These are phyloP conservation scores for Noctua pronuba DNA, from an alignment of 2,888 invertebrate species.

Conservation along the genomic window DNA sequence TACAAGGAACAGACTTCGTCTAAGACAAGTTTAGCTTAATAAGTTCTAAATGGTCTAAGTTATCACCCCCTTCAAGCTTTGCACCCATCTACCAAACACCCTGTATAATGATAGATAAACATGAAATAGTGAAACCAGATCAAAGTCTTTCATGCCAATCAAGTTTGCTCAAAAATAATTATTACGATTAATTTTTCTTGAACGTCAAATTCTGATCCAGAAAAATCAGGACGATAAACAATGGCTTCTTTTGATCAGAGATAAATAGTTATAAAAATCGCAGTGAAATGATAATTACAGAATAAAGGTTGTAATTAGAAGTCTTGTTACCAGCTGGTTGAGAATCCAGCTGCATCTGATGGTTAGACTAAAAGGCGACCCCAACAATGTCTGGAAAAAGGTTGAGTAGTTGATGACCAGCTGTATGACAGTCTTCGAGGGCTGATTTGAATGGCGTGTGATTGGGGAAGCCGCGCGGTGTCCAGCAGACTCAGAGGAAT, in stretches of 20 bases:
- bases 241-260: background rate
- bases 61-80: too few species aligned
- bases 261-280: background rate
- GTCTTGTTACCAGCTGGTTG: background rate
- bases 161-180: slow-evolving; percentile 3
- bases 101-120: too few species aligned
- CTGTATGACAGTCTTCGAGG: background rate
- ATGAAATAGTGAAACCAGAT: slow-evolving; percentile 3
- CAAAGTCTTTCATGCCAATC: slow-evolving; percentile 41
- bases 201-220: background rate
- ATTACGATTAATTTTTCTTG: background rate
- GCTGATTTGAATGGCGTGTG: background rate
- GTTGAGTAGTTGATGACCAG: background rate
- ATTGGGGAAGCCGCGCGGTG: too few species aligned
- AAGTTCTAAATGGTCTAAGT: too few species aligned
- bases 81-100: too few species aligned
- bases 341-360: background rate
- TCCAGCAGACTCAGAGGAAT: background rate
- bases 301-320: background rate
- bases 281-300: background rate
- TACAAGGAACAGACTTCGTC: too few species aligned
- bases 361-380: background rate
- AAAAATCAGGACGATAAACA: slow-evolving; percentile 13
- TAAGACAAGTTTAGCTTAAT: too few species aligned
- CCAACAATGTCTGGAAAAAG: background rate